Evolutionary conservation across 30 jellyfish, hydroid and myxozoan species (phyloP), one percentile per base, ranked within the genome.

Genomic region (Hydractinia echinata): DNA sequence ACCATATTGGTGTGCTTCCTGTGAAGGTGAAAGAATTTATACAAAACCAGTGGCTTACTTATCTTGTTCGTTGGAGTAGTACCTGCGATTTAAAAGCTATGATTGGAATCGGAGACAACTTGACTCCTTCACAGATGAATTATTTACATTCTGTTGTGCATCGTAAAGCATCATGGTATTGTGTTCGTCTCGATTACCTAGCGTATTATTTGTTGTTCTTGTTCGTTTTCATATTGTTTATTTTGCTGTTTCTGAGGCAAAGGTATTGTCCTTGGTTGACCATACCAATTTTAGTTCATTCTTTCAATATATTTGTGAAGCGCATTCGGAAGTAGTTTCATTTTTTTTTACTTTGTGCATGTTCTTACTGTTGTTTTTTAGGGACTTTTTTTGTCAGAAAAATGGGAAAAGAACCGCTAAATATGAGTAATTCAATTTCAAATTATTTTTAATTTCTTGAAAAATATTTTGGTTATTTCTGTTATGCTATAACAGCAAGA

Each of bases 251-350:
- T 64, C 3, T 64, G 74, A 64, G 74, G 74, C 74, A 64, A 64
- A 44, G 74, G 19, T 64, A 64, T 13, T 64, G 74, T 51, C 74
- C 74, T n/a, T 64, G 74, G 74, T 6, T 64, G 16, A 64, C 74
- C 39, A 51, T 64, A 64, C 51, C 19, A n/a, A 64, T 64, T 64
- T 64, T 64, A 6, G 39, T 6, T 64, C 74, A 51, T 64, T n/a
- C 51, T 13, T n/a, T 64, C 19, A 64, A 13, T 44, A 64, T 64
- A 64, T 64, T 64, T 51, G 19, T 64, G 19, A 64, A 64, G 18
- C 19, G 16, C 19, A 64, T 64, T 64, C 6, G 74, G 0, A 64
- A 13, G 39, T 64, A 8, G 39, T 64, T 30, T 30, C 44, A 30
- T 0, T 30, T 30, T 30, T 30, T 30, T 30, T 30, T 30, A 30